Base-by-base conservation (phyloP, 2,888 invertebrate species). In the Andrena hattorfiana region DNA sequence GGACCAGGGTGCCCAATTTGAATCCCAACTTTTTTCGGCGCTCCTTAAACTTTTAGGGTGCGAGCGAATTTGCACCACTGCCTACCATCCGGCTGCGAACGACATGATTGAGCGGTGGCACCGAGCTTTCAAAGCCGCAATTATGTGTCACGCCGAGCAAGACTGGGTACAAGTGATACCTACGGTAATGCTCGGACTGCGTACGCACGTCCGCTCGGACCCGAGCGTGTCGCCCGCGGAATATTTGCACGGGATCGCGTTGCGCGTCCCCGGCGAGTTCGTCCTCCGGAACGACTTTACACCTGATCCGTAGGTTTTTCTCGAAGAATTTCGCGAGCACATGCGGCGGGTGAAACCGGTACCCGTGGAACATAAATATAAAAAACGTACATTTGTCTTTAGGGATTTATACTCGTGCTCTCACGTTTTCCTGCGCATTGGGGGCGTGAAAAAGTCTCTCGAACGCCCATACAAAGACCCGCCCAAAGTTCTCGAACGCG, bases 71-170 rank as follows among this genome's bases (percentile, higher is more conserved):
- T 13, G 20, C 3, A 62, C 30, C 10, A 62, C 62, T 6, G 62
- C 62, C 10, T 62, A 62, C 35, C 87, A 87, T 35, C 88, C 89
- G 0, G 70, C 68, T 0, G 59, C 86, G 0, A 88, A 88, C 66
- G 87, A 85, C 4, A 56, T 86, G 60, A 64, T 87, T 0, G 88
- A 89, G 62, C 60, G 83, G 1, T 81, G 81, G 75, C 85, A 87
- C 32, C 20, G 83, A 13, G 32, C 26, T 0, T 42, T 86, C 2
- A 87, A 86, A 79, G 48, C 83, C 2, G 84, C 85, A 3, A 70
- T 89, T 7, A 77, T 60, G 63, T 85, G 84, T 35, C 84, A 85
- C 32, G 60, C 20, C 5, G 51, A 49, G 7, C 23, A 6, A 0
- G 16, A 77, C 0, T 87, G 84, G 85, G 69, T 67, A 1, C 59